A percentile compares a stretch with the other conserved stretches of the same genome.
Conservation (phyloP, 1,140 invertebrate genomes). For the Carposina sasakii region DNA sequence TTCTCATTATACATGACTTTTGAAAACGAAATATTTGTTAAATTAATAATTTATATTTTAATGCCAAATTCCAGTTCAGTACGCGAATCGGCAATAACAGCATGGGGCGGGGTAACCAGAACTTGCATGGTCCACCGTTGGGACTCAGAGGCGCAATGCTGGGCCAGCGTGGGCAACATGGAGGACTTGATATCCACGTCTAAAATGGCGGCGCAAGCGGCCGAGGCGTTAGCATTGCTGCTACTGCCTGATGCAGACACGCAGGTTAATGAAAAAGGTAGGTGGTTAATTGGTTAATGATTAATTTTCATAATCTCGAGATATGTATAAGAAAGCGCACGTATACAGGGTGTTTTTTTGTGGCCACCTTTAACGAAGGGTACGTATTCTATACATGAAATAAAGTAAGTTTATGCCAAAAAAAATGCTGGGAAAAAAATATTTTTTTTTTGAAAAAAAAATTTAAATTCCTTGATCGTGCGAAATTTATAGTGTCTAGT, state of each 20-base stretch:
- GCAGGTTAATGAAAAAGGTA: conserved; percentile 47
- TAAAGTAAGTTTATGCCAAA: too few relatives aligned
- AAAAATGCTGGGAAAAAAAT: too few relatives aligned
- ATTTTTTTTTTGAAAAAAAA: too few relatives aligned
- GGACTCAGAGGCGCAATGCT: conserved; percentile 30
- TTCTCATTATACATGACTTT: background rate
- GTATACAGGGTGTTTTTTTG: too few relatives aligned
- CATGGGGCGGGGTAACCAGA: conserved; percentile 44
- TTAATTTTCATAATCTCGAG: too few relatives aligned
- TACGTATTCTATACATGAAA: too few relatives aligned
- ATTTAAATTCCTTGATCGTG: too few relatives aligned
- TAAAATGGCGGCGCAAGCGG: conserved; percentile 28
- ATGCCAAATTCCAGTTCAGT: conserved; percentile 29
- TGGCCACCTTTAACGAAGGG: too few relatives aligned
- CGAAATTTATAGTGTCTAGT: too few relatives aligned
- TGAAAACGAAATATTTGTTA: background rate
- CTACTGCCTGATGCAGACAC: conserved; percentile 43
- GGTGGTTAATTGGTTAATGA: too few relatives aligned
- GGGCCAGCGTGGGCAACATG: conserved; percentile 34
- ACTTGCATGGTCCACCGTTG: conserved; percentile 30
- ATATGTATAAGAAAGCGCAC: too few relatives aligned
- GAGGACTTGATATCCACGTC: conserved; percentile 22
- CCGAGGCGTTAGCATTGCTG: conserved; percentile 43
- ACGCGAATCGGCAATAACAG: conserved; percentile 41
- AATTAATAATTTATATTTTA: too few relatives aligned